These are phyloP conservation scores for Muraenolepis orangiensis DNA, from an alignment of 2,797 vertebrate species.

Conservation along the genomic window DNA sequence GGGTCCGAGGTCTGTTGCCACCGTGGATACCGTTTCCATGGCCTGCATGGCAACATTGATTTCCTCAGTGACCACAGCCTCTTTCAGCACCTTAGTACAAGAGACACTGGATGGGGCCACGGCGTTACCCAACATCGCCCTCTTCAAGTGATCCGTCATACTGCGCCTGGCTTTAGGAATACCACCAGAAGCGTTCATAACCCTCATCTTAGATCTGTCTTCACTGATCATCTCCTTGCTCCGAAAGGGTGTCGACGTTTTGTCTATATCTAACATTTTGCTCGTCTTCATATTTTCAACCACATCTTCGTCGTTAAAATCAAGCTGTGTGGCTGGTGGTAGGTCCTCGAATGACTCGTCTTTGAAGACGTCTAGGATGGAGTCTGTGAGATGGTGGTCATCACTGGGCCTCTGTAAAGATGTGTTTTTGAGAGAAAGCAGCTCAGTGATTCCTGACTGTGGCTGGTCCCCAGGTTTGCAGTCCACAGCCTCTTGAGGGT, in stretches of 20 bases:
- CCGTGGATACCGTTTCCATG: conserved; percentile 65
- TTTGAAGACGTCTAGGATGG: conserved; percentile 34
- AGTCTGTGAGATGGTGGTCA: conserved; percentile 36
- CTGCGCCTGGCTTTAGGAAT: conserved; percentile 67
- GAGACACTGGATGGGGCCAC: conserved; percentile 73
- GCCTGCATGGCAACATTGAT: conserved; percentile 79
- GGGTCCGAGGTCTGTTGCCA: conserved; percentile 82
- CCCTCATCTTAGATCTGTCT: neutral
- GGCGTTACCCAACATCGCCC: conserved; percentile 84
- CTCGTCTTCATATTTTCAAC: conserved; percentile 33
- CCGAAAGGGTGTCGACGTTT: conserved; percentile 36
- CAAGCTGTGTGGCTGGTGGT: conserved; percentile 79
- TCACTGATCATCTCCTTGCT: neutral
- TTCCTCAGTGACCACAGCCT: conserved; percentile 82
- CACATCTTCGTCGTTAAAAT: conserved; percentile 63
- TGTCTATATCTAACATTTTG: conserved; percentile 24
- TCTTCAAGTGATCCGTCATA: conserved; percentile 85
- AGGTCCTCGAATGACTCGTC: conserved; percentile 68
- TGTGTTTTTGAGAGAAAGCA: too few species aligned
- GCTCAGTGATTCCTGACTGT: neutral
- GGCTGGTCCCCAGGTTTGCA: neutral
- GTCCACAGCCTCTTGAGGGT: conserved; percentile 26
- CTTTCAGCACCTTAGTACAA: conserved; percentile 74
- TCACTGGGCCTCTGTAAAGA: neutral
- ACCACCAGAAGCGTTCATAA: neutral